Conservation (phyloP, 1,140 invertebrate species). For the Drosophila erecta region DNA sequence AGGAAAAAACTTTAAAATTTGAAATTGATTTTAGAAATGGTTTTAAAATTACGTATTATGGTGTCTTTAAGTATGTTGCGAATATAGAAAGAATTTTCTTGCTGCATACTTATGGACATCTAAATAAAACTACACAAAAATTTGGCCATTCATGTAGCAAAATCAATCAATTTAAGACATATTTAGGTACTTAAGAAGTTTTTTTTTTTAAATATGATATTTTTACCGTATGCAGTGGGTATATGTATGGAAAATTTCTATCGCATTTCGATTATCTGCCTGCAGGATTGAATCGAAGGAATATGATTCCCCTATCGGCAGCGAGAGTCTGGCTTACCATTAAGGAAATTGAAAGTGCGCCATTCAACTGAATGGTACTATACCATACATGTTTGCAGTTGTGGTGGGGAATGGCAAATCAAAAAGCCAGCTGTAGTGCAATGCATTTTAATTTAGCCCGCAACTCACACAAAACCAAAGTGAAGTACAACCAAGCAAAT, state of each 20-base stretch:
- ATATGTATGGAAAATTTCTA: background rate
- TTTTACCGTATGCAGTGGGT: background rate
- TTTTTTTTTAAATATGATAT: background rate
- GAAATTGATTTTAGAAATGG: no score
- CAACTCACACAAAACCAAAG: constrained; percentile 44
- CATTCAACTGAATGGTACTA: constrained; percentile 19
- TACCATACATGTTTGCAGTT: background rate
- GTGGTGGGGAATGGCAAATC: constrained; percentile 61
- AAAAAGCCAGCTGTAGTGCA: constrained; percentile 67
- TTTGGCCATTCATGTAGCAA: no score
- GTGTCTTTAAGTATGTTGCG: background rate
- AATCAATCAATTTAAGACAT: no score
- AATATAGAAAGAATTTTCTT: background rate
- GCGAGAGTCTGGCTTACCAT: constrained; percentile 37
- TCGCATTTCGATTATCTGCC: background rate
- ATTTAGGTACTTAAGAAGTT: background rate
- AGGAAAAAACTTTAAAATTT: no score
- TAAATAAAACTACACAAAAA: no score
- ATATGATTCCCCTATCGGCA: constrained; percentile 1
- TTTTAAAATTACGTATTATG: no score
- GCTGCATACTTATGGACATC: background rate
- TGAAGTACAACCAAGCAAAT: constrained; percentile 18
- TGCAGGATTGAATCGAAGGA: background rate
- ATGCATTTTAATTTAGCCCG: constrained; percentile 77
- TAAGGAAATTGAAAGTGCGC: constrained; percentile 73